Percentiles rank a stretch among this genome's conserved stretches.
Conservation (phyloP, 2,797 vertebrate genomes). For the Arrhamphus sclerolepis region DNA sequence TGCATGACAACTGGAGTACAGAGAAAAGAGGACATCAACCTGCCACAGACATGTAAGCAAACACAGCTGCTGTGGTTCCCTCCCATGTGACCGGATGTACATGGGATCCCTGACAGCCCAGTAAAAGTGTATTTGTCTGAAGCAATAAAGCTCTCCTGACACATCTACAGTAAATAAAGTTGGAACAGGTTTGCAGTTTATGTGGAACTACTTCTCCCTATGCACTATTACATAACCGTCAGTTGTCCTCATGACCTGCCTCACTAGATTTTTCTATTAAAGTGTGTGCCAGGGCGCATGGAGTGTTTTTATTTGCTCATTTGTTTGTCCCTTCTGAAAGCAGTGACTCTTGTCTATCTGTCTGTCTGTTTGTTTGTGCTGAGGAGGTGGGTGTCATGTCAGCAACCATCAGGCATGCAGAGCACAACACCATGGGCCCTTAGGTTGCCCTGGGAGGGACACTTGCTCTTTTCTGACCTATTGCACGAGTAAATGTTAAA, state of each 20-base stretch:
- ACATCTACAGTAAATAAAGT: slow-evolving; percentile 54
- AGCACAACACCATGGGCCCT: slow-evolving; percentile 50
- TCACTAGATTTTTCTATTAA: slow-evolving; percentile 47
- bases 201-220: slow-evolving; percentile 30
- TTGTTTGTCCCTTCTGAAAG: slow-evolving; percentile 13
- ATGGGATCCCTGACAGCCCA: slow-evolving; percentile 19
- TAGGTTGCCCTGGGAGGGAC: slow-evolving; percentile 70
- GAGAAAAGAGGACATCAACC: slow-evolving; percentile 57
- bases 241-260: slow-evolving; percentile 31
- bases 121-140: slow-evolving; percentile 29
- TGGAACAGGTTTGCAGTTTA: slow-evolving; percentile 41
- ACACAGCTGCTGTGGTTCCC: slow-evolving; percentile 46
- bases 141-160: slow-evolving; percentile 36
- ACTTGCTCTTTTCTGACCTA: slow-evolving; percentile 85
- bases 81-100: slow-evolving; percentile 21
- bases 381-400: slow-evolving; percentile 1
- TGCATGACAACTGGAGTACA: slow-evolving; percentile 54
- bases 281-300: slow-evolving; percentile 17
- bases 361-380: slow-evolving; percentile 24
- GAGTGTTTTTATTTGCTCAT: slow-evolving; percentile 32
- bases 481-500: slow-evolving; percentile 80
- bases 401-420: slow-evolving; percentile 72
- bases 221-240: slow-evolving; percentile 20
- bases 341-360: slow-evolving; percentile 11
- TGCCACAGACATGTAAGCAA: slow-evolving; percentile 48